Percentiles rank a stretch among this genome's conserved stretches.
phyloP scores from a whole-genome alignment of 2,888 invertebrate genomes.

The Metalampra italica region DNA sequence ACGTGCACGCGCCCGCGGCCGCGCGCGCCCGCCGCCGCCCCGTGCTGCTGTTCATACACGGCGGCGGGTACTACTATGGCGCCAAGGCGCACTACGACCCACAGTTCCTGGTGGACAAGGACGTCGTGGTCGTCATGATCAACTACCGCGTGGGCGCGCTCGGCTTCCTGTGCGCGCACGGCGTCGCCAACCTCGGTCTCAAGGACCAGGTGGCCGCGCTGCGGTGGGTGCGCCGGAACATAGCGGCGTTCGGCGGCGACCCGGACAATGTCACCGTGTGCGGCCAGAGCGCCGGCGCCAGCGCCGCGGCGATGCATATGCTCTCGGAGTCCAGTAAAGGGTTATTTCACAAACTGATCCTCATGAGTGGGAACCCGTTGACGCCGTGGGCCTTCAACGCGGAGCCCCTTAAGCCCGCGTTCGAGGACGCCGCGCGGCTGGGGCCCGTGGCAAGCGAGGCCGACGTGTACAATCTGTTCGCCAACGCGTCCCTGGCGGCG shows the following conservation, averaged over 20 bases:
- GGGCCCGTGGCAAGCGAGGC: conserved; percentile 26
- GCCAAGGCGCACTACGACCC: conserved; percentile 63
- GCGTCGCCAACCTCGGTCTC: conserved; percentile 58
- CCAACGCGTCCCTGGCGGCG: conserved; percentile 34
- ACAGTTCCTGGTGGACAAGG: conserved; percentile 57
- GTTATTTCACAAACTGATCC: conserved; percentile 60
- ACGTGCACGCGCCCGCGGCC: conserved; percentile 47
- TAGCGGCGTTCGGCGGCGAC: conserved; percentile 62
- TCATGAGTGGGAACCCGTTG: conserved; percentile 57
- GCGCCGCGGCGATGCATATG: conserved; percentile 57
- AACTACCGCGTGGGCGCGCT: conserved; percentile 63
- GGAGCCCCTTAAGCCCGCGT: conserved; percentile 38
- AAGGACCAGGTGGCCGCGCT: conserved; percentile 66
- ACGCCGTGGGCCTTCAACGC: conserved; percentile 62
- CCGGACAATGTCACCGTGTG: conserved; percentile 64
- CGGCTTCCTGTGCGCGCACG: conserved; percentile 60
- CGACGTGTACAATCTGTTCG: conserved; percentile 43
- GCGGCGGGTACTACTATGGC: conserved; percentile 66
- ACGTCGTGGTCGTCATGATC: conserved; percentile 48
- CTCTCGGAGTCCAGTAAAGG: conserved; percentile 50
- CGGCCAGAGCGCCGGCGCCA: conserved; percentile 65
- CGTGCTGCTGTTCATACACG: conserved; percentile 63
- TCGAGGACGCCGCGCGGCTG: conserved; percentile 52
- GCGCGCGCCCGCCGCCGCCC: conserved; percentile 27
- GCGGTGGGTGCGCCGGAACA: conserved; percentile 60